Evolutionary conservation across 2,797 vertebrate genomes (phyloP).

Genomic region (Crocidura indochinensis): DNA sequence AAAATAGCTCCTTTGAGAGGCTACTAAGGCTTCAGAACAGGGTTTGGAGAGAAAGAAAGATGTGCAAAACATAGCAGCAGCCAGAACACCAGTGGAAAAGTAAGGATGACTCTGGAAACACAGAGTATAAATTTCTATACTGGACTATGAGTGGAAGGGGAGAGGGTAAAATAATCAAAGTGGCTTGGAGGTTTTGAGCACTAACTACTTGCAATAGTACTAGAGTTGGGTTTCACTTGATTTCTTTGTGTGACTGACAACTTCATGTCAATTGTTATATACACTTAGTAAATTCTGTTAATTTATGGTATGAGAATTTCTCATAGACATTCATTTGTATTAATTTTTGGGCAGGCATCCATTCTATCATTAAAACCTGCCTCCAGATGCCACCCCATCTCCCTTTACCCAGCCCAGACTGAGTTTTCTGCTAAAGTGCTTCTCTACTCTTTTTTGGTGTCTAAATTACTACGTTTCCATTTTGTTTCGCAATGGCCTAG

Average conservation of each 20-base stretch:
- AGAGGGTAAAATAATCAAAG: not conserved
- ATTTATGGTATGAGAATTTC: not conserved
- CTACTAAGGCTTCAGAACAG: not conserved
- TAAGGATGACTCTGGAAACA: not conserved
- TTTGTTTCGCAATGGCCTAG: constrained; percentile 1
- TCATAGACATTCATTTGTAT: not conserved
- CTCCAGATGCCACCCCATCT: no score
- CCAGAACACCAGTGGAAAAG: not conserved
- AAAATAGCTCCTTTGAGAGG: not conserved
- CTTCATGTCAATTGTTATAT: not conserved
- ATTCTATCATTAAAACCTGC: not conserved
- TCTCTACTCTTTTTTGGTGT: not conserved
- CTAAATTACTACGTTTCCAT: not conserved
- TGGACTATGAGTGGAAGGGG: not conserved
- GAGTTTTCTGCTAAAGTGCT: not conserved
- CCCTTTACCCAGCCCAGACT: not conserved
- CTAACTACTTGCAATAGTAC: not conserved
- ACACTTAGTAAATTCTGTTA: no score
- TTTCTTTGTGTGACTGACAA: not conserved
- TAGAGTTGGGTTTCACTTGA: not conserved
- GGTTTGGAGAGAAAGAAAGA: not conserved
- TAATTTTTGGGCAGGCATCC: not conserved
- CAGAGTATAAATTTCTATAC: not conserved
- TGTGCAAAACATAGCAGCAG: not conserved
- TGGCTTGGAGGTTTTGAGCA: not conserved